A percentile compares a stretch with the other conserved stretches of the same genome.
Conservation (phyloP, 2,888 invertebrate species). For the Nemurella pictetii region DNA sequence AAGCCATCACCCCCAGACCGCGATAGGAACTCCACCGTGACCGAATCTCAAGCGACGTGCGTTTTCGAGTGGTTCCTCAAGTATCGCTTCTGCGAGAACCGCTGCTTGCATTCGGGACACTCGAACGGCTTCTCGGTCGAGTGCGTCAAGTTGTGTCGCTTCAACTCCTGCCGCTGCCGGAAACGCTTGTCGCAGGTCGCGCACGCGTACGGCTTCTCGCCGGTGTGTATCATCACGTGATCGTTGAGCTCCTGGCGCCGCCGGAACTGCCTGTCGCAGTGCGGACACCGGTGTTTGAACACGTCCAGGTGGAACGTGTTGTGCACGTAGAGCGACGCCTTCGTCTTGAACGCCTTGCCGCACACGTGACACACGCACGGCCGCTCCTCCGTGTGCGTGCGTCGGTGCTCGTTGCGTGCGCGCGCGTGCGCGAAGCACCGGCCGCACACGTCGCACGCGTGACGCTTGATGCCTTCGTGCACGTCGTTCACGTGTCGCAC, state of each 20-base stretch:
- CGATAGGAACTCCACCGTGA: no score
- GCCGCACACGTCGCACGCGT: slow-evolving; percentile 56
- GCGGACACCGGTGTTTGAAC: slow-evolving; percentile 61
- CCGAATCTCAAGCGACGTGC: slow-evolving; percentile 41
- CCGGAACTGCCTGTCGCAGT: slow-evolving; percentile 61
- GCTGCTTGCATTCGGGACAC: slow-evolving; percentile 36
- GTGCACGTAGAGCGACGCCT: slow-evolving; percentile 66
- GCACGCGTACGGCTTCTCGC: slow-evolving; percentile 59
- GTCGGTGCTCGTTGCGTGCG: slow-evolving; percentile 53
- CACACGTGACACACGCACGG: slow-evolving; percentile 56
- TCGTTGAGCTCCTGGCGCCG: slow-evolving; percentile 58
- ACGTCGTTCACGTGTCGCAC: slow-evolving; percentile 57
- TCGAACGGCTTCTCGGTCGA: slow-evolving; percentile 50
- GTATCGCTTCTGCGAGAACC: slow-evolving; percentile 58
- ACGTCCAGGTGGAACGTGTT: slow-evolving; percentile 60
- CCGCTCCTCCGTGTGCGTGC: slow-evolving; percentile 50
- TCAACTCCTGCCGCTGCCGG: slow-evolving; percentile 39
- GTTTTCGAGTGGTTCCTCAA: slow-evolving; percentile 56
- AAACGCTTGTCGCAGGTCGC: slow-evolving; percentile 52
- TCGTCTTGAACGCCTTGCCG: slow-evolving; percentile 62
- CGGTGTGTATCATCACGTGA: slow-evolving; percentile 61
- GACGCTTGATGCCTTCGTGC: slow-evolving; percentile 56
- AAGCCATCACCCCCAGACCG: no score
- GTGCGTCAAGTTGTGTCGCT: slow-evolving; percentile 57
- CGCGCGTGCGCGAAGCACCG: slow-evolving; percentile 56